phyloP scores from a whole-genome alignment of 1,140 invertebrate genomes.

The Metopolophium dirhodum region DNA sequence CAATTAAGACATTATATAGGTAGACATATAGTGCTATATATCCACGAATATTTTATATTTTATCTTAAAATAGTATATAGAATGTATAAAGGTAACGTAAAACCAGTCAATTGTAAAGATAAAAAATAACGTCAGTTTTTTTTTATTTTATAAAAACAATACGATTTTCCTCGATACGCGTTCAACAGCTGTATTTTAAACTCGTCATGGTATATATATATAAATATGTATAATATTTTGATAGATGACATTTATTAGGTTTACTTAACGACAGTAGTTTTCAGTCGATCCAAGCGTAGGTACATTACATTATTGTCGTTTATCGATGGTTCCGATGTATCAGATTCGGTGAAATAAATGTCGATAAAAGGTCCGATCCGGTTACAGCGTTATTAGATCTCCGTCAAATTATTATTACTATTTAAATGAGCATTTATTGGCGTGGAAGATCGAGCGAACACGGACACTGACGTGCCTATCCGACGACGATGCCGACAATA shows the following conservation, averaged over 20 bases:
- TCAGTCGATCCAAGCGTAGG: neutral
- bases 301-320: neutral
- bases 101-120: neutral
- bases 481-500: neutral
- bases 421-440: neutral
- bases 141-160: too few species aligned
- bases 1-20: neutral
- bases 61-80: neutral
- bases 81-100: neutral
- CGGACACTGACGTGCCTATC: neutral
- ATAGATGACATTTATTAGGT: neutral
- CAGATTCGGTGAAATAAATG: neutral
- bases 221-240: neutral
- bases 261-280: neutral
- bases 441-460: neutral
- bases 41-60: neutral
- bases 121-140: neutral
- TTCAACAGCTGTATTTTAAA: neutral
- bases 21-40: neutral
- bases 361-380: neutral
- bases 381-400: neutral
- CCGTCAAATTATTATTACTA: neutral
- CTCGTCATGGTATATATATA: too few species aligned
- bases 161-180: too few species aligned
- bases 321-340: neutral